Evolutionary conservation across 1,140 invertebrate genomes (phyloP), one percentile per base, ranked within the genome.

Genomic region (Drosophila virilis): DNA sequence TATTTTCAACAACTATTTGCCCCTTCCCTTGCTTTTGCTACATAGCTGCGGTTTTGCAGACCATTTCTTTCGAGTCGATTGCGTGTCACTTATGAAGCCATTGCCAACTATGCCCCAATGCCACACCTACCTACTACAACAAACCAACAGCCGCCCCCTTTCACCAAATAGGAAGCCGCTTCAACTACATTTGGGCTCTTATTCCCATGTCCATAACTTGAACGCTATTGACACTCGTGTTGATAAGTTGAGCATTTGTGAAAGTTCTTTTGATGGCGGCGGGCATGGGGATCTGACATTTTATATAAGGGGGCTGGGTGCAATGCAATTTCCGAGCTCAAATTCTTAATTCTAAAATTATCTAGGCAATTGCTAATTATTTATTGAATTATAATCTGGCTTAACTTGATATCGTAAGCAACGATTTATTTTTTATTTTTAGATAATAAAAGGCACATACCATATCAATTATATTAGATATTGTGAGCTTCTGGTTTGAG

Each of bases 41-140:
- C 46, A 43, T 61, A 60, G 22, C 48, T 42, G 54, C 54, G 54
- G 55, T 68, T 37, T 38, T 22, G 37, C 40, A 33, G 54, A 62
- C 64, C 43, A 43, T 54, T 61, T 62, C 58, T 65, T 67, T 72
- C 61, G 51, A 66, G 42, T 55, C 46, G 67, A 58, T 75, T 75
- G 72, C 73, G 73, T 75, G 73, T 33, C 73, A 59, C 60, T 65
- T 71, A 65, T 71, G 35, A 70, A 71, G 67, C 59, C 35, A 64
- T 62, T 62, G 33, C 32, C 55, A 17, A 42, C 6, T 32, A 50
- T 51, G 9, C 15, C 37, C 15, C 46, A 33, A 6, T n/a, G 37
- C 22, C 42, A 32, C 15, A 40, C 35, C 22, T 17, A 28, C 28
- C 6, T 33, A 8, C 42, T 28, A 28, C 22, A 28, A 28, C 22